phyloP scores from a whole-genome alignment of 2,113 vertebrate genomes.

The Paralichthys olivaceus region DNA sequence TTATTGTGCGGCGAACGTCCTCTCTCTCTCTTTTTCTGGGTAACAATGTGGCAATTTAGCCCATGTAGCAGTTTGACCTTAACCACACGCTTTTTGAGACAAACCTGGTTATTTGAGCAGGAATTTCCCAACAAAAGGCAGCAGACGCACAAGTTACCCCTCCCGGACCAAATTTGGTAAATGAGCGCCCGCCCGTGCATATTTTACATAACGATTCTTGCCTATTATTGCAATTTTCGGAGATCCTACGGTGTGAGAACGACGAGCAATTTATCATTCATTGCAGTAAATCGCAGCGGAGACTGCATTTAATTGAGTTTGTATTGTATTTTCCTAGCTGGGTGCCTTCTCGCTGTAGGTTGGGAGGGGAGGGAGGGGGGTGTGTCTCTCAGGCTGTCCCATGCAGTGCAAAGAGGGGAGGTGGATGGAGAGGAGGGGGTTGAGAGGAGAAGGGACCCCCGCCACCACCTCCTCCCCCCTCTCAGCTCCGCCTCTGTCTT shows the following conservation, averaged over 20 bases:
- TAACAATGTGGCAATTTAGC: slow-evolving; percentile 65
- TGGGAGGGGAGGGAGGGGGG: slow-evolving; percentile 9
- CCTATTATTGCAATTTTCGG: slow-evolving; percentile 75
- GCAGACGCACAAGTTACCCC: slow-evolving; percentile 44
- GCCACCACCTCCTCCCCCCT: slow-evolving; percentile 5
- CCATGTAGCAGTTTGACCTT: slow-evolving; percentile 66
- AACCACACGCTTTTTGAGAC: slow-evolving; percentile 59
- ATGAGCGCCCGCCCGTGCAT: slow-evolving; percentile 65
- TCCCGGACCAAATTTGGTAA: slow-evolving; percentile 73
- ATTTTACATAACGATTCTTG: slow-evolving; percentile 74
- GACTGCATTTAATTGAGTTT: slow-evolving; percentile 80
- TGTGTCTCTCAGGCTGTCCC: slow-evolving; percentile 65
- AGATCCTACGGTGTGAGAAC: slow-evolving; percentile 72
- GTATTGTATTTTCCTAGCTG: slow-evolving; percentile 79
- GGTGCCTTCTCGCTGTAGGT: slow-evolving; percentile 68
- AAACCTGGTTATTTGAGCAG: slow-evolving; percentile 67
- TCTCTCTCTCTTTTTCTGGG: neutral
- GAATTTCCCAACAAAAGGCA: slow-evolving; percentile 66
- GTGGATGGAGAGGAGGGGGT: neutral
- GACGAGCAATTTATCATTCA: slow-evolving; percentile 76
- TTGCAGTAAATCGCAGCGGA: slow-evolving; percentile 77
- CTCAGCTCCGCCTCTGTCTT: slow-evolving; percentile 63
- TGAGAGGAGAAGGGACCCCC: slow-evolving; percentile 7
- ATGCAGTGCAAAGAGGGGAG: slow-evolving; percentile 39
- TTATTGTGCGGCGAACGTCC: slow-evolving; percentile 27